Conservation (phyloP, 2,888 invertebrate genomes). For the Eretmocerus hayati region DNA sequence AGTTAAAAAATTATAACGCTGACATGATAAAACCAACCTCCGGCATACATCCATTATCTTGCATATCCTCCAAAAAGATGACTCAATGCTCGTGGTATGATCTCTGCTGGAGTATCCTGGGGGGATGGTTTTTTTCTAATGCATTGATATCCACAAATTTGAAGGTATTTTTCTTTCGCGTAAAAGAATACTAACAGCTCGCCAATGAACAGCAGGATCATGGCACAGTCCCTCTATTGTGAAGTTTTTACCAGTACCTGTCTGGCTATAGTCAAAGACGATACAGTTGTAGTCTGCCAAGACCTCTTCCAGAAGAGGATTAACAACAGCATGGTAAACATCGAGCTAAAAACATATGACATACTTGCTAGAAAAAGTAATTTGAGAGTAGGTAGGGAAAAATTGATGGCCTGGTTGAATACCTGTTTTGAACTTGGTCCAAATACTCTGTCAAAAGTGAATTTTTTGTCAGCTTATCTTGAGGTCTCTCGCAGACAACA, state of each 20-base stretch:
- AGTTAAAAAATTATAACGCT: too few species aligned
- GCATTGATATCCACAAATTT: neutral
- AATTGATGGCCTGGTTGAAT: constrained; percentile 18
- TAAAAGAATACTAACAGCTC: constrained; percentile 54
- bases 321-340: constrained; percentile 81
- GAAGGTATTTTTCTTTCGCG: neutral
- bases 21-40: too few species aligned
- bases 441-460: constrained; percentile 82
- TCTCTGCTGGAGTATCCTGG: constrained; percentile 80
- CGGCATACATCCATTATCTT: too few species aligned
- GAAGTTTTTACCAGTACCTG: constrained; percentile 92
- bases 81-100: constrained; percentile 84
- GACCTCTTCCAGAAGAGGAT: constrained; percentile 85
- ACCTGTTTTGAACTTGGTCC: constrained; percentile 74
- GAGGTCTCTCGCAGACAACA: constrained; percentile 52
- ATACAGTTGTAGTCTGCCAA: constrained; percentile 95
- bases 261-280: constrained; percentile 94
- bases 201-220: constrained; percentile 59
- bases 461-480: constrained; percentile 63
- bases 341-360: constrained; percentile 55
- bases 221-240: constrained; percentile 86
- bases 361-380: neutral
- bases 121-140: neutral
- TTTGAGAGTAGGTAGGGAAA: neutral
- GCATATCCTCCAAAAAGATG: constrained; percentile 92